phyloP scores from a whole-genome alignment of 2,113 vertebrate species.

The Perca schrenkii region DNA sequence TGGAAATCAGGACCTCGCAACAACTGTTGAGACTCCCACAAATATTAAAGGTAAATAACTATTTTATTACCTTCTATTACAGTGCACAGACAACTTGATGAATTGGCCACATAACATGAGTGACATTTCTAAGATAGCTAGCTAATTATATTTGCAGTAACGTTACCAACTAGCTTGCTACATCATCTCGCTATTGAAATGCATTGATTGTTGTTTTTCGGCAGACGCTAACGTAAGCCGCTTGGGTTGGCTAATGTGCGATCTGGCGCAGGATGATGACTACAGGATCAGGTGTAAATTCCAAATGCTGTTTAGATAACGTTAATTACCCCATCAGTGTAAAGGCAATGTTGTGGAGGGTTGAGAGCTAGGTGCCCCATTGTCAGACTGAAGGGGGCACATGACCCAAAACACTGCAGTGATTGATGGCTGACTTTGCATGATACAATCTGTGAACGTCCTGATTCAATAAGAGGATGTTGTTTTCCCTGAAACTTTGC shows the following conservation, averaged over 20 bases:
- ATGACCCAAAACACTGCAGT: slow-evolving; percentile 34
- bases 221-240: not conserved
- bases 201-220: slow-evolving; percentile 57
- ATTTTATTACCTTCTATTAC: not conserved
- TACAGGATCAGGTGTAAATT: not conserved
- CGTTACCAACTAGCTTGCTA: slow-evolving; percentile 42
- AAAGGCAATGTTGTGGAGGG: slow-evolving; percentile 10
- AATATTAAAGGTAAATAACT: slow-evolving; percentile 52
- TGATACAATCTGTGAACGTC: not conserved
- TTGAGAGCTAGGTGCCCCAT: not conserved
- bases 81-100: no score
- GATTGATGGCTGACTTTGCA: slow-evolving; percentile 18
- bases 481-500: not conserved
- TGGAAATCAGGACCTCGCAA: slow-evolving; percentile 39
- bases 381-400: slow-evolving; percentile 7
- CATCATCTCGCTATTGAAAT: slow-evolving; percentile 48
- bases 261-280: not conserved
- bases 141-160: slow-evolving; percentile 22
- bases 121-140: slow-evolving; percentile 19
- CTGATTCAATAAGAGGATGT: not conserved
- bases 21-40: slow-evolving; percentile 31
- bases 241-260: not conserved
- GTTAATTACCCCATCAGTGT: not conserved
- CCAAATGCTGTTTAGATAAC: not conserved
- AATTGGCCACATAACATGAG: rapidly evolving